Percentiles rank a stretch among this genome's conserved stretches.
phyloP scores from a whole-genome alignment of 2,113 vertebrate genomes.

The Mus musculus region DNA sequence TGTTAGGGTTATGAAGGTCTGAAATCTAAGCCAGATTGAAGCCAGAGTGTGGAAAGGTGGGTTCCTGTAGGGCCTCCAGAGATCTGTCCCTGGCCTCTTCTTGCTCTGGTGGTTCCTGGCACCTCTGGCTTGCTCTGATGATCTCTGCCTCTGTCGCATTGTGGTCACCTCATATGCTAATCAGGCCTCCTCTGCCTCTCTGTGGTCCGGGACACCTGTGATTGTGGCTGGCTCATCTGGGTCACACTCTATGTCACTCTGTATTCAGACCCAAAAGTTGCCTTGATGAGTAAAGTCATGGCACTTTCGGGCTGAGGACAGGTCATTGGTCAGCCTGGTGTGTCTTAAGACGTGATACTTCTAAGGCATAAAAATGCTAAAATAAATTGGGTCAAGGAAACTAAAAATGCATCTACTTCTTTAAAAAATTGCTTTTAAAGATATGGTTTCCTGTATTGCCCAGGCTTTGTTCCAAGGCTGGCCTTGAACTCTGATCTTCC shows the following conservation, averaged over 20 bases:
- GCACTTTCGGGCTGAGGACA: background rate
- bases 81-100: accelerated
- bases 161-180: background rate
- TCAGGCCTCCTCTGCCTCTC: background rate
- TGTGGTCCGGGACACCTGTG: background rate
- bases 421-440: background rate
- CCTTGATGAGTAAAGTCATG: accelerated
- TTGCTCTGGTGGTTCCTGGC: accelerated
- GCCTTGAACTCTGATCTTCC: background rate
- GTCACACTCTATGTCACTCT: background rate
- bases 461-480: background rate
- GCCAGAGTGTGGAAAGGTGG: accelerated
- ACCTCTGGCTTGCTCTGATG: background rate
- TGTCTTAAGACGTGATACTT: background rate
- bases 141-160: accelerated
- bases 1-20: no score
- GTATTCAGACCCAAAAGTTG: background rate
- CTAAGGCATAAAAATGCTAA: background rate
- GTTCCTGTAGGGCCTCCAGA: background rate
- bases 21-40: background rate
- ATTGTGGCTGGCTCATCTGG: background rate
- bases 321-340: background rate
- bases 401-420: background rate
- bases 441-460: background rate
- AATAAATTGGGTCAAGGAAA: background rate